A percentile compares a stretch with the other conserved stretches of the same genome.
phyloP scores from a whole-genome alignment of 2,113 vertebrate genomes.

The Grus americana region DNA sequence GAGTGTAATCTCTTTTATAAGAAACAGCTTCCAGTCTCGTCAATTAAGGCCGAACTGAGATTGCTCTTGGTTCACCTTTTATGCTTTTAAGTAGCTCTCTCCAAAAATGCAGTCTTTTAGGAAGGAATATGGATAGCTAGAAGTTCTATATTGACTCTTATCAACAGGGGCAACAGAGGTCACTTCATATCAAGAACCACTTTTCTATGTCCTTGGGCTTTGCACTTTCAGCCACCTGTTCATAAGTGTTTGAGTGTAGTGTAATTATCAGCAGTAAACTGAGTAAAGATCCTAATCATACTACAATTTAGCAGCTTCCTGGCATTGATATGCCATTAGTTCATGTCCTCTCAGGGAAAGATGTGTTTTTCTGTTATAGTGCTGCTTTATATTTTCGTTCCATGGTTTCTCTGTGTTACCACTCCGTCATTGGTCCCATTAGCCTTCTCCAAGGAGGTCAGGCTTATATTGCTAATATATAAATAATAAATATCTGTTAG shows the following conservation, averaged over 20 bases:
- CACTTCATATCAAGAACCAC: neutral
- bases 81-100: neutral
- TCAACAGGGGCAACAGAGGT: neutral
- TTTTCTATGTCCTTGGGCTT: neutral
- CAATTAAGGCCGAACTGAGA: neutral
- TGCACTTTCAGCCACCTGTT: neutral
- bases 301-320: neutral
- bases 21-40: neutral
- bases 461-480: neutral
- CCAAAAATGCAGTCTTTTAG: neutral
- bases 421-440: neutral
- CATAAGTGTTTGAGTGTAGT: neutral
- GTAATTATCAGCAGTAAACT: neutral
- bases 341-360: neutral
- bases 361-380: neutral
- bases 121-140: neutral
- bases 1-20: neutral
- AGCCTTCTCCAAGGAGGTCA: neutral
- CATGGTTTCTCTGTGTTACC: neutral
- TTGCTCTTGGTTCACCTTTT: neutral
- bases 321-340: neutral
- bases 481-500: neutral
- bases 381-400: neutral
- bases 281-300: neutral
- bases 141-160: neutral